Conservation (phyloP, 2,888 invertebrate species). For the Netelia melanura region DNA sequence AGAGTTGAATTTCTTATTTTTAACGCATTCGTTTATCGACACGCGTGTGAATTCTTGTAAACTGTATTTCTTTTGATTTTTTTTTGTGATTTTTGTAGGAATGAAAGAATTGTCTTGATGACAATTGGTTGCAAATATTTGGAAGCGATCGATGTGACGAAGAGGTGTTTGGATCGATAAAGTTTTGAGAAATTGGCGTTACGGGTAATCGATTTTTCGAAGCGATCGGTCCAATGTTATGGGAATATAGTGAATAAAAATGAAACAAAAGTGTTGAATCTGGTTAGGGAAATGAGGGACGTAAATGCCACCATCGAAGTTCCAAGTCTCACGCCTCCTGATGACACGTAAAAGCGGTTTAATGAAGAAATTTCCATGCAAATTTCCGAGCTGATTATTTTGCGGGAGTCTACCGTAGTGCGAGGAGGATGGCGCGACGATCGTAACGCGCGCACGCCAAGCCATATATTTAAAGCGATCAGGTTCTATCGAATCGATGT, state of each 20-base stretch:
- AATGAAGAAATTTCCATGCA: constrained; percentile 65
- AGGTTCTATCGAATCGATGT: constrained; percentile 37
- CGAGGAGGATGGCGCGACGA: constrained; percentile 17
- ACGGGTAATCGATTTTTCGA: not conserved
- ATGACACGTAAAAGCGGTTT: constrained; percentile 55
- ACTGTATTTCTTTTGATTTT: no score
- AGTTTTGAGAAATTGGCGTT: constrained; percentile 11
- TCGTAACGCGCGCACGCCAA: not conserved
- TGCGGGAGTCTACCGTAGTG: constrained; percentile 1
- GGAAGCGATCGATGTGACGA: not conserved
- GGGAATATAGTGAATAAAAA: not conserved
- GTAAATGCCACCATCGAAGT: constrained; percentile 40
- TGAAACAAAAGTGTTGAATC: constrained; percentile 40
- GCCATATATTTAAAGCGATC: constrained; percentile 48
- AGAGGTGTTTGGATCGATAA: constrained; percentile 37
- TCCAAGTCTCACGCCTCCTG: constrained; percentile 55
- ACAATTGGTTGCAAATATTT: no score
- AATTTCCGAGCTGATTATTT: constrained; percentile 44
- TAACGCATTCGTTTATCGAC: not conserved
- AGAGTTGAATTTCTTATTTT: not conserved
- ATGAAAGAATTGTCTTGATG: no score
- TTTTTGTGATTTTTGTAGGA: no score
- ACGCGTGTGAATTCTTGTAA: not conserved
- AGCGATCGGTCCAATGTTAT: not conserved
- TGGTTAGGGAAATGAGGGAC: constrained; percentile 63